Percentiles rank a stretch among this genome's conserved stretches.
These are phyloP conservation scores for Pinna nobilis DNA, from an alignment of 1,140 invertebrate species.

Conservation along the genomic window DNA sequence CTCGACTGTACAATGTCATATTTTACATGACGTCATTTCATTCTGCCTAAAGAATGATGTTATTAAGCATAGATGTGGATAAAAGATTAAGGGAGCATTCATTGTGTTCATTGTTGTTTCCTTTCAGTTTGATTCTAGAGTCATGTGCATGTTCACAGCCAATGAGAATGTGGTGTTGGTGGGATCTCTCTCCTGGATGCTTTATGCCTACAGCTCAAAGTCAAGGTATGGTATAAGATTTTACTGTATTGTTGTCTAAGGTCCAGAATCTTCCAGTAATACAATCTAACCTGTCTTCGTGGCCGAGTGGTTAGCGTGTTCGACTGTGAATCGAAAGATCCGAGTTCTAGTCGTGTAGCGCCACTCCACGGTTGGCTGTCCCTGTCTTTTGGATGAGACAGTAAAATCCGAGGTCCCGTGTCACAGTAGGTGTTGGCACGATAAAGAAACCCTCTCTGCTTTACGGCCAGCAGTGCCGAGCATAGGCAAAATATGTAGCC, in stretches of 20 bases:
- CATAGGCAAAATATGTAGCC: too few relatives aligned
- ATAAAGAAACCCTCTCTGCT: too few relatives aligned
- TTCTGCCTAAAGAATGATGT: not conserved
- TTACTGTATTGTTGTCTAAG: not conserved
- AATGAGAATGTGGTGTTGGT: conserved; percentile 72
- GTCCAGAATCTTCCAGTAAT: too few relatives aligned
- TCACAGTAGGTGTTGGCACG: too few relatives aligned
- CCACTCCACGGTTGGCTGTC: too few relatives aligned
- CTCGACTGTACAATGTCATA: not conserved
- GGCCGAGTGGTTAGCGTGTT: too few relatives aligned
- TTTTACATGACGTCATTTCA: not conserved
- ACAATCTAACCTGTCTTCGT: too few relatives aligned
- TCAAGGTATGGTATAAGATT: conserved; percentile 51
- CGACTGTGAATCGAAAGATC: too few relatives aligned
- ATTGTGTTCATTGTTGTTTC: not conserved
- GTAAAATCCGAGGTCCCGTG: too few relatives aligned
- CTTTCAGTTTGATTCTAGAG: conserved; percentile 75
- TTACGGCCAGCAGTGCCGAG: too few relatives aligned
- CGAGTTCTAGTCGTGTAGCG: too few relatives aligned
- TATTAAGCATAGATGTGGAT: not conserved
- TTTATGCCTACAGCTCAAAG: conserved; percentile 71
- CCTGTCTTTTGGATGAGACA: too few relatives aligned
- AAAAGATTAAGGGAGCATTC: not conserved
- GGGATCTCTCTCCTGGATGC: conserved; percentile 75
- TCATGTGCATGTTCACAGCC: conserved; percentile 74